Conservation (phyloP, 1,140 invertebrate species). For the Schmidtea mediterranea region DNA sequence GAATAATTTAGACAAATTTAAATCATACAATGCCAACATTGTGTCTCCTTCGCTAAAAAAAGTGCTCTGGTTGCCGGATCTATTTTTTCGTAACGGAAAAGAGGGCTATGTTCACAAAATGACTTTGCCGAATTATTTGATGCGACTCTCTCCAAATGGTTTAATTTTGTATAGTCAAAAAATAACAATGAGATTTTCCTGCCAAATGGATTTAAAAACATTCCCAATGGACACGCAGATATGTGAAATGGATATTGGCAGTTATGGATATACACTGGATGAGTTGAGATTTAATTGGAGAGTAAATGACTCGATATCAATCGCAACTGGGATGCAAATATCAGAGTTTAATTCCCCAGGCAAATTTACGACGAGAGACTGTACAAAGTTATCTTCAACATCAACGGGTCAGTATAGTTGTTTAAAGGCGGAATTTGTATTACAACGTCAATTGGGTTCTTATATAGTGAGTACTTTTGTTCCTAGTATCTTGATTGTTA, state of each 20-base stretch:
- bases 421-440: conserved; percentile 41
- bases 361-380: conserved; percentile 1
- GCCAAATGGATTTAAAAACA: conserved; percentile 9
- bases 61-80: conserved; percentile 36
- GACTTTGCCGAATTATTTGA: conserved; percentile 37
- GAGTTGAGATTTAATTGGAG: conserved; percentile 6
- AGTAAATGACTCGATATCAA: conserved; percentile 1
- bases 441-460: conserved; percentile 54
- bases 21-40: conserved; percentile 32
- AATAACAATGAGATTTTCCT: conserved; percentile 7
- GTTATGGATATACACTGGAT: conserved; percentile 7
- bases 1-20: conserved; percentile 29
- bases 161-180: conserved; percentile 31
- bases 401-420: conserved; percentile 14
- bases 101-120: conserved; percentile 23
- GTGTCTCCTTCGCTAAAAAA: conserved; percentile 10
- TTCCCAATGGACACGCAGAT: conserved; percentile 10
- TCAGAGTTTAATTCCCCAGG: conserved; percentile 6
- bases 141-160: conserved; percentile 36
- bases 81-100: conserved; percentile 41
- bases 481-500: conserved; percentile 52
- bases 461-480: conserved; percentile 61
- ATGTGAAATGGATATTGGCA: conserved; percentile 8
- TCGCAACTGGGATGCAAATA: conserved; percentile 3
- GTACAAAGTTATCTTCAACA: background rate